A percentile compares a stretch with the other conserved stretches of the same genome.
phyloP scores from a whole-genome alignment of 23 tunicate genomes.

The Halocynthia roretzi region DNA sequence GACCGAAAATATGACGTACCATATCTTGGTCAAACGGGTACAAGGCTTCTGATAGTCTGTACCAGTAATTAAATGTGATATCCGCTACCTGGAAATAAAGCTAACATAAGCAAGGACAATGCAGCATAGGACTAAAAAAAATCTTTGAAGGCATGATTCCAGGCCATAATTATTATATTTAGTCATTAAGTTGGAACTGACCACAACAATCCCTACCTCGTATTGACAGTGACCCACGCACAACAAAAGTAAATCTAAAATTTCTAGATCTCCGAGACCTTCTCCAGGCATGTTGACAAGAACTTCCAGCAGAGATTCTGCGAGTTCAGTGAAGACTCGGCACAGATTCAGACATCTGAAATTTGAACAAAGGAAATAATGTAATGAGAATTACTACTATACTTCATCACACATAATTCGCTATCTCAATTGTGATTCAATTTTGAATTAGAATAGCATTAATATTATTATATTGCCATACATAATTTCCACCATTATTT shows the following conservation, averaged over 20 bases:
- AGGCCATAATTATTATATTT: neutral
- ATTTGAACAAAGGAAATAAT: neutral
- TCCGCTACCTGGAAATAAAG: slow-evolving; percentile 63
- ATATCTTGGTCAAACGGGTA: slow-evolving; percentile 40
- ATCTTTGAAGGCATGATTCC: neutral
- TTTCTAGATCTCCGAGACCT: slow-evolving; percentile 75
- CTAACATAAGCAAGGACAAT: neutral
- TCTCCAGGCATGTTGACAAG: slow-evolving; percentile 69
- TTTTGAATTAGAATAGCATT: too few relatives aligned
- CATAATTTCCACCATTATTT: too few relatives aligned
- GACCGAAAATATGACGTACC: slow-evolving; percentile 37
- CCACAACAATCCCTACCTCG: slow-evolving; percentile 46
- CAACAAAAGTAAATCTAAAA: slow-evolving; percentile 59
- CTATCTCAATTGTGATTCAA: too few relatives aligned
- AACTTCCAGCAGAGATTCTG: slow-evolving; percentile 59
- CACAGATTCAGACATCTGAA: slow-evolving; percentile 84
- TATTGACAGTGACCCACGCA: slow-evolving; percentile 93
- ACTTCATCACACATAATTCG: too few relatives aligned
- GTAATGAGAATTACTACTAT: too few relatives aligned
- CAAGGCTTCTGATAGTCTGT: slow-evolving; percentile 74
- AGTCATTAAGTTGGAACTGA: neutral
- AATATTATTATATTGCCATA: too few relatives aligned
- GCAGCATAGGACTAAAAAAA: neutral
- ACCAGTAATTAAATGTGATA: slow-evolving; percentile 96
- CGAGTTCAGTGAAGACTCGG: slow-evolving; percentile 88